Conservation (phyloP, 30 jellyfish, hydroid and myxozoan species). For the Aurelia aurita region DNA sequence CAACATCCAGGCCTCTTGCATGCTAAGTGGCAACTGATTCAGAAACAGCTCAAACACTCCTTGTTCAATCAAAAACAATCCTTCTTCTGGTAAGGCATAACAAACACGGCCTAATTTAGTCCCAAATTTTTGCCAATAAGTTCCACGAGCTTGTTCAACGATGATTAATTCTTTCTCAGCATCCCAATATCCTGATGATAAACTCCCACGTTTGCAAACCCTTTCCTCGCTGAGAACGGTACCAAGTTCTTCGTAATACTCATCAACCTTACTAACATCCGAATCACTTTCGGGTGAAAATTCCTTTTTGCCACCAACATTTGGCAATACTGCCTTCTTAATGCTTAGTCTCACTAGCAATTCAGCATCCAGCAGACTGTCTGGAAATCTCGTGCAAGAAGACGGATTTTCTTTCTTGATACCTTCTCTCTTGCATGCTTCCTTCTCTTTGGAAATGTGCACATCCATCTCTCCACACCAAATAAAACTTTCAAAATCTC, state of each 20-base stretch:
- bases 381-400: constrained; percentile 22
- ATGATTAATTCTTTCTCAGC: neutral
- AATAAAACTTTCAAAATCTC: no score
- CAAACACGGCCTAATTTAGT: constrained; percentile 13
- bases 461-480: no score
- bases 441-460: no score
- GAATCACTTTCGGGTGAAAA: constrained; percentile 1
- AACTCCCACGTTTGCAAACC: constrained; percentile 52
- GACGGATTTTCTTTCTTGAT: neutral
- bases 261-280: neutral
- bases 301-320: constrained; percentile 57
- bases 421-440: no score
- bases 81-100: constrained; percentile 70
- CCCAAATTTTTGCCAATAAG: constrained; percentile 62
- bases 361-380: constrained; percentile 36
- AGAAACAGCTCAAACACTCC: constrained; percentile 54
- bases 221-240: constrained; percentile 56
- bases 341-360: constrained; percentile 14
- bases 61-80: constrained; percentile 65
- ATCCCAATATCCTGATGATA: constrained; percentile 62
- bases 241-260: constrained; percentile 39
- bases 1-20: constrained; percentile 68
- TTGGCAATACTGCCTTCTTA: constrained; percentile 35
- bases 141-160: constrained; percentile 38
- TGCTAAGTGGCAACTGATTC: constrained; percentile 52